Conservation (phyloP, 2,797 vertebrate species). For the Lithobates sylvaticus region DNA sequence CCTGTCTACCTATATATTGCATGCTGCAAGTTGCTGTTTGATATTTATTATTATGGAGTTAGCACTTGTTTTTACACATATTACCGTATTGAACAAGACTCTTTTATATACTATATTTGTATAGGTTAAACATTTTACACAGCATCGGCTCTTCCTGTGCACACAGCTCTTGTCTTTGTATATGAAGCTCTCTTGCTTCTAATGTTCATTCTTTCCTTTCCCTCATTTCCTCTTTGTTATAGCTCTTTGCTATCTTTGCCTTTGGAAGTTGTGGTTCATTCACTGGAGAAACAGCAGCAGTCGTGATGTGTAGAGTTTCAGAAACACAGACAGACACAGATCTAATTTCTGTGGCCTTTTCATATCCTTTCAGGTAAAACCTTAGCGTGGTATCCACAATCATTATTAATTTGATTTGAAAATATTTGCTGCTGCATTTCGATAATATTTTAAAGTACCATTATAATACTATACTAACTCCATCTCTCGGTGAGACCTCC, state of each 20-base stretch:
- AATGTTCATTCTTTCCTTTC: neutral
- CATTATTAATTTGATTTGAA: too few relatives aligned
- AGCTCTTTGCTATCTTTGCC: constrained; percentile 94
- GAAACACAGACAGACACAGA: constrained; percentile 61
- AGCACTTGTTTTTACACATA: too few relatives aligned
- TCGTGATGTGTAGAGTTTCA: constrained; percentile 72
- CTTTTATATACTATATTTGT: too few relatives aligned
- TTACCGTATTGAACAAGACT: too few relatives aligned
- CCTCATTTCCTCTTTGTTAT: constrained; percentile 44
- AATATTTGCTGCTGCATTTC: too few relatives aligned
- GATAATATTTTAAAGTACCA: too few relatives aligned
- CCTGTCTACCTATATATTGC: too few relatives aligned
- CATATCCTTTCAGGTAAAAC: constrained; percentile 92
- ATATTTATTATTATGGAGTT: too few relatives aligned
- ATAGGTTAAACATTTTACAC: too few relatives aligned
- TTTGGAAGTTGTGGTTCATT: constrained; percentile 90
- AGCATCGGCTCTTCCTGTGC: neutral
- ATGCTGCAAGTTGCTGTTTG: too few relatives aligned
- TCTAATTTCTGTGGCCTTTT: constrained; percentile 75
- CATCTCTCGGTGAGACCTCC: too few relatives aligned
- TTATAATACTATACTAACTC: too few relatives aligned
- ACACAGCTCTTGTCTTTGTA: neutral
- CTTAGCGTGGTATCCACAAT: neutral
- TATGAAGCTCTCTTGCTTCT: neutral
- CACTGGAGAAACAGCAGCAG: constrained; percentile 79